Percentiles rank a stretch among this genome's conserved stretches.
These are phyloP conservation scores for Cardiocondyla obscurior DNA, from an alignment of 1,140 invertebrate genomes.

Conservation along the genomic window DNA sequence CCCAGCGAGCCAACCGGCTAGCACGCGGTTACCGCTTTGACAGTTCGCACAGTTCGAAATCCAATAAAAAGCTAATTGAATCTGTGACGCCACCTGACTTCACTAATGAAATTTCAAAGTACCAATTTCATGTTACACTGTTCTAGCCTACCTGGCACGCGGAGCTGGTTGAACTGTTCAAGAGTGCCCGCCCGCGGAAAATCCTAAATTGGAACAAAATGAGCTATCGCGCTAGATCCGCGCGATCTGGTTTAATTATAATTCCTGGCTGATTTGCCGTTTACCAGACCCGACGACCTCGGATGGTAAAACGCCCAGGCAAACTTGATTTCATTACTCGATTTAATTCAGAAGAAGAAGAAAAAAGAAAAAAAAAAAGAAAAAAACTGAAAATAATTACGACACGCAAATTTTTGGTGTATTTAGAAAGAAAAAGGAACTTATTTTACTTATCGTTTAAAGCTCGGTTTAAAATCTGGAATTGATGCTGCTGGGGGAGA, in stretches of 20 bases:
- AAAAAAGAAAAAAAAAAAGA: too few species aligned
- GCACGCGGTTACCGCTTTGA: slow-evolving; percentile 78
- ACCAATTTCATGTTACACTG: slow-evolving; percentile 83
- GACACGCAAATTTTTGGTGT: too few species aligned
- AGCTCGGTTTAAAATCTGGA: too few species aligned
- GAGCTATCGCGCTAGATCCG: slow-evolving; percentile 57
- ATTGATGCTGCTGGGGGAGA: not conserved
- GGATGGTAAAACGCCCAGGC: not conserved
- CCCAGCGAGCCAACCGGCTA: slow-evolving; percentile 14
- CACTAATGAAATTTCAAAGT: slow-evolving; percentile 84
- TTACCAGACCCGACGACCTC: not conserved
- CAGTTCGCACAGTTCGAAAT: slow-evolving; percentile 83
- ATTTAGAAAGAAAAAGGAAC: too few species aligned
- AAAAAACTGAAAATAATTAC: too few species aligned
- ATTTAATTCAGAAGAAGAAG: slow-evolving; percentile 15
- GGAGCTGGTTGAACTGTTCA: slow-evolving; percentile 33
- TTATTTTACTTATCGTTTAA: too few species aligned
- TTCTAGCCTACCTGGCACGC: slow-evolving; percentile 71
- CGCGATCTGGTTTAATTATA: slow-evolving; percentile 58
- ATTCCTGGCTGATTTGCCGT: slow-evolving; percentile 43
- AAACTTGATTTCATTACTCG: not conserved
- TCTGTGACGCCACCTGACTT: slow-evolving; percentile 84
- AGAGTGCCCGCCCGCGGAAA: slow-evolving; percentile 64
- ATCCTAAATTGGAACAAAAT: slow-evolving; percentile 75
- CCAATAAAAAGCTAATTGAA: slow-evolving; percentile 84